Evolutionary conservation across 2,113 vertebrate genomes (phyloP).

Genomic region (Atlantisia rogersi): DNA sequence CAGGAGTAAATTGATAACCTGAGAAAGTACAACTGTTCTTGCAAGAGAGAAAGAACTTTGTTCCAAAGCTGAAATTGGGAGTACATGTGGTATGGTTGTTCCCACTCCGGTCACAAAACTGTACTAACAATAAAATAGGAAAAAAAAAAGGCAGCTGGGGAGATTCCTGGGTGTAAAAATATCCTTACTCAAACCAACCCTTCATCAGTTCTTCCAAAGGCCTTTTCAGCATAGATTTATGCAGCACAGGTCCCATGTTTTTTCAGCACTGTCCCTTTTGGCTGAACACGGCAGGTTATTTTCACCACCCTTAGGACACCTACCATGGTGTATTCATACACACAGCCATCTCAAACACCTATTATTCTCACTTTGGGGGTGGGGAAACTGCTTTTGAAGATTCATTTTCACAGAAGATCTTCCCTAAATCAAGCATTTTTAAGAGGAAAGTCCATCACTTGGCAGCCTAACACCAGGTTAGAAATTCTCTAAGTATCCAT

Average conservation of each 20-base stretch:
- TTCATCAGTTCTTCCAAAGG: slow-evolving; percentile 74
- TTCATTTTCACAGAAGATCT: neutral
- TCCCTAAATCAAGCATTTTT: neutral
- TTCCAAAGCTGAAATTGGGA: neutral
- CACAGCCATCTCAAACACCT: neutral
- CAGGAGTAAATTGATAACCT: neutral
- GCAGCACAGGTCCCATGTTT: neutral
- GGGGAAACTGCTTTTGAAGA: neutral
- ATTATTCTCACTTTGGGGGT: neutral
- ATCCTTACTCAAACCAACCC: slow-evolving; percentile 71
- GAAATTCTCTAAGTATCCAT: neutral
- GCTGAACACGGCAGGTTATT: neutral
- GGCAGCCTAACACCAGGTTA: neutral
- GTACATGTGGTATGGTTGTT: neutral
- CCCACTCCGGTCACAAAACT: neutral
- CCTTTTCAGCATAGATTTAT: neutral
- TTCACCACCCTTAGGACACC: neutral
- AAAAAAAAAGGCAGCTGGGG: neutral
- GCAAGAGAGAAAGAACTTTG: neutral
- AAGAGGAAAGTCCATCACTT: neutral
- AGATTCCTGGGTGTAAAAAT: neutral
- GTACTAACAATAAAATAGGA: neutral
- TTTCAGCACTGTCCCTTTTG: neutral
- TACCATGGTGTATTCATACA: neutral
- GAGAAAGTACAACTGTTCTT: neutral